phyloP scores from a whole-genome alignment of 2,888 invertebrate genomes.

The Drosophila phalerata region DNA sequence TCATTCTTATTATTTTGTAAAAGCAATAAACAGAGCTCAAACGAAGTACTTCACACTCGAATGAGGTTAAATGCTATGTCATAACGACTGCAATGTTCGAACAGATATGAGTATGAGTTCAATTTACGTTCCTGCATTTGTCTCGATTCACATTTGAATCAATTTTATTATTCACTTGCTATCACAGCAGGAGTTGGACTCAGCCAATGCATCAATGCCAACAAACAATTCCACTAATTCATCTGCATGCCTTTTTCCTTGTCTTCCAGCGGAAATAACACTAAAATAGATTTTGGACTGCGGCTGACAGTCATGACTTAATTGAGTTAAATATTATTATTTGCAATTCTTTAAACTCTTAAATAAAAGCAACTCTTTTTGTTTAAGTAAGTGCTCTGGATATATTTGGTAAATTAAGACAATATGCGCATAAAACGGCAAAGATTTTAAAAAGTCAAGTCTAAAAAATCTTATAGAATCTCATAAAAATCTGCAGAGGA shows the following conservation, averaged over 20 bases:
- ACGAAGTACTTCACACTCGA: constrained; percentile 43
- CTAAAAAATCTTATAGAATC: too few species aligned
- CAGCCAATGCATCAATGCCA: constrained; percentile 1
- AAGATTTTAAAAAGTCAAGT: too few species aligned
- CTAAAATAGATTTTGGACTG: neutral
- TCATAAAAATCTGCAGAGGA: too few species aligned
- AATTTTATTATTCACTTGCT: constrained; percentile 44
- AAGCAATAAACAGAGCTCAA: constrained; percentile 37
- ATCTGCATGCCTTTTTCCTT: neutral
- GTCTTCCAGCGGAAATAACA: neutral
- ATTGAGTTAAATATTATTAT: too few species aligned
- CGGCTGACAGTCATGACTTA: neutral
- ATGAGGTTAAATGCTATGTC: constrained; percentile 37
- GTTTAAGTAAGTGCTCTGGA: too few species aligned
- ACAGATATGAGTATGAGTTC: constrained; percentile 6
- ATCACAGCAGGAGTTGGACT: constrained; percentile 9
- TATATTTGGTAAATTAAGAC: too few species aligned
- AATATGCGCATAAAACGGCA: too few species aligned
- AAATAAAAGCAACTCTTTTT: too few species aligned
- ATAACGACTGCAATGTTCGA: neutral
- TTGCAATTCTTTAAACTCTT: too few species aligned
- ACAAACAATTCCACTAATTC: constrained; percentile 3
- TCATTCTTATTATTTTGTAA: constrained; percentile 47
- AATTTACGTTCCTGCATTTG: constrained; percentile 36
- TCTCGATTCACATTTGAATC: constrained; percentile 32